phyloP scores from a whole-genome alignment of 2,113 vertebrate genomes.

The Lates calcarifer region DNA sequence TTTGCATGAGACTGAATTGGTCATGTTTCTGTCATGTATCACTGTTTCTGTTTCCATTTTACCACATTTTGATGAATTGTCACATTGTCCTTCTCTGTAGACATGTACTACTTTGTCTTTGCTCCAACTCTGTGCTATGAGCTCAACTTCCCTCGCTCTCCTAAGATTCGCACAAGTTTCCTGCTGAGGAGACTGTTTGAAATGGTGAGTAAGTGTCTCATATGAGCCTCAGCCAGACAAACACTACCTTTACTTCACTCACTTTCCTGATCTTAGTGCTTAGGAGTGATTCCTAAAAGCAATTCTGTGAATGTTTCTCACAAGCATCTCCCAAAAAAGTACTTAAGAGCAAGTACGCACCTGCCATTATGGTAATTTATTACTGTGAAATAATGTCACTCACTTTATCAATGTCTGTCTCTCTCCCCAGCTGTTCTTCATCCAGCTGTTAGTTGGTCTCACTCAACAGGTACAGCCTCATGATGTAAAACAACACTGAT shows the following conservation, averaged over 20 bases:
- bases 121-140: constrained; percentile 94
- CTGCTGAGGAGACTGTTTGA: constrained; percentile 90
- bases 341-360: neutral
- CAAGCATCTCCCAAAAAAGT: neutral
- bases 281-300: too few relatives aligned
- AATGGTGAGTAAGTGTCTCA: constrained; percentile 86
- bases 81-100: constrained; percentile 71
- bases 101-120: constrained; percentile 91
- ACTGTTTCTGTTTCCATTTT: neutral
- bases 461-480: constrained; percentile 90
- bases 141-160: constrained; percentile 92
- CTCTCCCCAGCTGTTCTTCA: constrained; percentile 88
- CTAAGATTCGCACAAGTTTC: constrained; percentile 89
- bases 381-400: neutral
- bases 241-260: neutral
- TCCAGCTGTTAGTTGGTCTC: constrained; percentile 90
- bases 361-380: neutral
- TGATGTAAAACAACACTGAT: neutral
- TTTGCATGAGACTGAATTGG: neutral
- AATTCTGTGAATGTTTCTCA: too few relatives aligned
- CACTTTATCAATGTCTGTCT: constrained; percentile 30
- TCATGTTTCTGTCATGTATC: neutral
- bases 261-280: neutral
- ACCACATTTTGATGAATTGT: neutral
- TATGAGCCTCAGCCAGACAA: neutral